A percentile compares a stretch with the other conserved stretches of the same genome.
Conservation (phyloP, 2,113 vertebrate genomes). For the Parus major region DNA sequence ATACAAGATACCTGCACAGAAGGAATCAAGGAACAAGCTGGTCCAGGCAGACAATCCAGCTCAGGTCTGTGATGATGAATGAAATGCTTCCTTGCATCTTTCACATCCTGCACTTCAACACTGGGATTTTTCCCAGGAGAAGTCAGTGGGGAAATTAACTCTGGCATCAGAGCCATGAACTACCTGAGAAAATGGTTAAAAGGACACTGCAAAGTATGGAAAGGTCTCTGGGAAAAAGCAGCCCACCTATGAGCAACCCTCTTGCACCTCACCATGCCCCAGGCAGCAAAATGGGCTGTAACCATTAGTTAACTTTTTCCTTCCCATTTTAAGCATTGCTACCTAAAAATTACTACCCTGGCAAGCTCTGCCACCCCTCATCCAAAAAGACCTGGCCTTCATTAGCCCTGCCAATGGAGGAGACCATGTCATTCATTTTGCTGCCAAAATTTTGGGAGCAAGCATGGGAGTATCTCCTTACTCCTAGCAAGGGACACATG, state of each 20-base stretch:
- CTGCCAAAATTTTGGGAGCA: not conserved
- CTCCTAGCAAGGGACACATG: rapidly evolving
- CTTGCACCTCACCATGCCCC: not conserved
- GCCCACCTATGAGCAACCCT: not conserved
- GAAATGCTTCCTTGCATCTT: not conserved
- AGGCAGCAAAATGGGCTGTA: not conserved
- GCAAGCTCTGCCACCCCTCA: not conserved
- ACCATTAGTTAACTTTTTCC: not conserved
- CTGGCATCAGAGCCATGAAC: not conserved
- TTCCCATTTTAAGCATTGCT: not conserved
- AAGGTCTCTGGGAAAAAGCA: not conserved
- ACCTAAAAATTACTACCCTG: not conserved
- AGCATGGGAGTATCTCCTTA: not conserved
- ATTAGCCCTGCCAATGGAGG: not conserved
- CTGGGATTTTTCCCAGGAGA: rapidly evolving
- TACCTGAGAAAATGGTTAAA: not conserved
- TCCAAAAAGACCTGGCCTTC: not conserved
- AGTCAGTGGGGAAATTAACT: not conserved
- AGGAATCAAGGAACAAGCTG: not conserved
- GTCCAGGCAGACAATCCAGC: not conserved
- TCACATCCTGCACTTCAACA: not conserved
- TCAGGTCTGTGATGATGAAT: rapidly evolving
- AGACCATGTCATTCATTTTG: not conserved
- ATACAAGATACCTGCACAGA: not conserved
- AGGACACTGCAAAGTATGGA: not conserved